Evolutionary conservation across 1,140 invertebrate species (phyloP), one percentile per base, ranked within the genome.

Genomic region (Drosophila sturtevanti): DNA sequence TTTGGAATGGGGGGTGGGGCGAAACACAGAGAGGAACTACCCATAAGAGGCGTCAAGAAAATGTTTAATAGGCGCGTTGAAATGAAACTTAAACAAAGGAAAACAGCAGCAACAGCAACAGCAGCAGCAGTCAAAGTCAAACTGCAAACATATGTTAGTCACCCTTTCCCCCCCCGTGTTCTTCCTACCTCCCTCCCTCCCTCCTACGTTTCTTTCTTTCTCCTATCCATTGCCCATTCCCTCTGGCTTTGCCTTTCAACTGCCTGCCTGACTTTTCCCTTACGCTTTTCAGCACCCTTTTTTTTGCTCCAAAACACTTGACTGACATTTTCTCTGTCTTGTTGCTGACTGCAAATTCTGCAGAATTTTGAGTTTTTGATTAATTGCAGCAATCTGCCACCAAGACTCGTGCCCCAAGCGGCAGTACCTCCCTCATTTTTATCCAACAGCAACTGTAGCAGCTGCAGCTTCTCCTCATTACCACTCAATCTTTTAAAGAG

Each of bases 51-150:
- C 75, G 75, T 77, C 62, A 77, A 54, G 63, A 52, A 77, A 77
- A 77, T 77, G 74, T 72, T 77, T 77, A 77, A 77, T 77, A 77
- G 74, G 60, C 63, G 74, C 75, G 75, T 55, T 77, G 75, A 77
- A 77, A 77, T 78, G 74, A 77, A 77, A 77, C 75, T 77, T 77
- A 77, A 77, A 77, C 75, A 77, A 77, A 70, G 74, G 70, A 77
- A 77, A 77, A 22, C 72, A 68, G 51, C 56, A 63, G 55, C 48
- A 68, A 56, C 41, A 48, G 12, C 37, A 38, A 9, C 11, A n/a
- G n/a, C 11, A n/a, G n/a, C 37, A 38, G 4, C 34, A 38, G 41
- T 18, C 41, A 48, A 48, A 48, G 72, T 37, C 60, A 70, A 77
- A 77, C 74, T 77, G 74, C 74, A 77, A 77, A 77, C 74, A 77